Conservation (phyloP, 64 coral and sea anemone genomes). For the Dendronephthya gigantea region DNA sequence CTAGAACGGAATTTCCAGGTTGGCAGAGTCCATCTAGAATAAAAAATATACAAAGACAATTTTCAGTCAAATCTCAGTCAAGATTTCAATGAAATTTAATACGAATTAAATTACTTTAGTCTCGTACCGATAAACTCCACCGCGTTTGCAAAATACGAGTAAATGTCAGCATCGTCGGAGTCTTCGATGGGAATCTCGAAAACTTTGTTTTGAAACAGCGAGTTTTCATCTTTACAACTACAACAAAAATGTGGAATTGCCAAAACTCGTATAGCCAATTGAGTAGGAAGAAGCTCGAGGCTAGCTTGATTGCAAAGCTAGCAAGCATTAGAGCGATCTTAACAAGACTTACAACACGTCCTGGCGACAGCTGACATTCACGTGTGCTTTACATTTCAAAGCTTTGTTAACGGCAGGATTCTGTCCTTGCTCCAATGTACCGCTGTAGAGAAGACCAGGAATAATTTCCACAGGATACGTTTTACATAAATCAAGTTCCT, state of each 20-base stretch:
- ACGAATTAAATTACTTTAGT: neutral
- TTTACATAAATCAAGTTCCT: constrained; percentile 68
- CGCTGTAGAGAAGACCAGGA: constrained; percentile 64
- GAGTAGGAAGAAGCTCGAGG: no score
- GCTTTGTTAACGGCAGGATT: constrained; percentile 53
- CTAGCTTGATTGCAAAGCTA: no score
- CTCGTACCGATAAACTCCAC: constrained; percentile 69
- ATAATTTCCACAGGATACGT: constrained; percentile 85
- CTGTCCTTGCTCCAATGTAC: constrained; percentile 55
- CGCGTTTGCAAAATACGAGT: constrained; percentile 50
- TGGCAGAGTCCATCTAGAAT: constrained; percentile 16
- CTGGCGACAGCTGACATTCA: constrained; percentile 49
- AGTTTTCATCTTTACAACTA: neutral
- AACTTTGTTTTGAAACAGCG: constrained; percentile 11
- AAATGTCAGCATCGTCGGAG: constrained; percentile 43
- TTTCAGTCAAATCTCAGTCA: no score
- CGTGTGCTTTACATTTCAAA: constrained; percentile 79
- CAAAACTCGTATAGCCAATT: neutral
- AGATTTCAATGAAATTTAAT: no score
- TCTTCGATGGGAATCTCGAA: constrained; percentile 56
- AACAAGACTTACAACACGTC: constrained; percentile 61
- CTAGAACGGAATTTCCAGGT: constrained; percentile 58
- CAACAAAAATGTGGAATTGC: neutral
- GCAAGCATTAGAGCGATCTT: no score
- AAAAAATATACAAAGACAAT: no score